These are phyloP conservation scores for Nannobrachium achirus DNA, from an alignment of 2,113 vertebrate species.

Conservation along the genomic window DNA sequence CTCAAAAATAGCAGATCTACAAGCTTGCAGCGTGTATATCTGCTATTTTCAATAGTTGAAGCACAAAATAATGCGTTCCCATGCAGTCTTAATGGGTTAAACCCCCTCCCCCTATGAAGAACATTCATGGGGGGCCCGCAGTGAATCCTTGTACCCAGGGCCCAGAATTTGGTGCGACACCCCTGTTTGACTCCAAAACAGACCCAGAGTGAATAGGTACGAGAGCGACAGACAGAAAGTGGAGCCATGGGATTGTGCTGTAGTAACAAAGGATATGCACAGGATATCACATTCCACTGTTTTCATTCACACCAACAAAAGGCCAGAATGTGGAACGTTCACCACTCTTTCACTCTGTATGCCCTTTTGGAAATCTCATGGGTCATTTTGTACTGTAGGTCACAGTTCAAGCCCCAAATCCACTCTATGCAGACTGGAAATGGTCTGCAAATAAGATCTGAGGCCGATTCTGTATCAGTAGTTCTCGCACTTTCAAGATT, in stretches of 20 bases:
- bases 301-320: slow-evolving; percentile 73
- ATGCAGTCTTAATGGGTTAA: too few species aligned
- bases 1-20: too few species aligned
- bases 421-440: neutral
- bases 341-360: slow-evolving; percentile 34
- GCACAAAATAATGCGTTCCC: too few species aligned
- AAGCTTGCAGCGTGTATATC: too few species aligned
- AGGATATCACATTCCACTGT: slow-evolving; percentile 76
- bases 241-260: slow-evolving; percentile 65
- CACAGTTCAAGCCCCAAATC: slow-evolving; percentile 36
- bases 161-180: too few species aligned
- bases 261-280: slow-evolving; percentile 78
- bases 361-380: slow-evolving; percentile 31
- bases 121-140: too few species aligned
- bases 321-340: slow-evolving; percentile 71
- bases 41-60: too few species aligned
- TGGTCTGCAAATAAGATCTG: neutral
- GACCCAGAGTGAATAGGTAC: slow-evolving; percentile 61
- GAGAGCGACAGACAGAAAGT: slow-evolving; percentile 59
- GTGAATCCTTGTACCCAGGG: too few species aligned
- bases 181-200: too few species aligned
- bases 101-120: too few species aligned
- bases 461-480: too few species aligned
- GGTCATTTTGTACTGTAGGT: slow-evolving; percentile 31
- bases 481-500: too few species aligned